Conservation (phyloP, 2,888 invertebrate species). For the Aphidoletes aphidimyza region DNA sequence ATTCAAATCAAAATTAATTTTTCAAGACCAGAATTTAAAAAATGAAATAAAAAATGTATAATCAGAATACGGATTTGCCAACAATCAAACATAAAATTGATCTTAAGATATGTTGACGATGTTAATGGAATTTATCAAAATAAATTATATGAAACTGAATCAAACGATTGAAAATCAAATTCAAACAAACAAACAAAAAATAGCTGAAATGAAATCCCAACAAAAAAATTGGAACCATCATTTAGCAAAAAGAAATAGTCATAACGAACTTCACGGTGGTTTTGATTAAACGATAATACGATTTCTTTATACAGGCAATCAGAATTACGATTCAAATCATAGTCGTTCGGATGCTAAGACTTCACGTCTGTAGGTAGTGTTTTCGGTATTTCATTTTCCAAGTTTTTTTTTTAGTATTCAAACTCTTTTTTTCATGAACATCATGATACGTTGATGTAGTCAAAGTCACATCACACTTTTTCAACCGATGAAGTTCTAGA, state of each 20-base stretch:
- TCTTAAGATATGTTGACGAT: too few relatives aligned
- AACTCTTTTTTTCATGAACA: constrained; percentile 8
- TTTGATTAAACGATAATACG: constrained; percentile 54
- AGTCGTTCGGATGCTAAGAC: constrained; percentile 43
- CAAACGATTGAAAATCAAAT: neutral
- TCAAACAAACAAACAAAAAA: neutral
- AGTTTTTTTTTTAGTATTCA: constrained; percentile 40
- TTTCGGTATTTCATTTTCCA: constrained; percentile 28
- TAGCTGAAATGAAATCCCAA: neutral
- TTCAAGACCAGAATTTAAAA: too few relatives aligned
- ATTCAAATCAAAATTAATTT: too few relatives aligned
- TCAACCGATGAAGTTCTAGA: constrained; percentile 45
- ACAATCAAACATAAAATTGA: too few relatives aligned
- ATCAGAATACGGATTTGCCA: too few relatives aligned
- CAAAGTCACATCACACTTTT: constrained; percentile 50
- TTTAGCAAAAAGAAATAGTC: constrained; percentile 26
- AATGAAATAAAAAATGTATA: neutral
- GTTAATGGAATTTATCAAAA: too few relatives aligned
- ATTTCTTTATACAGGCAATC: constrained; percentile 52
- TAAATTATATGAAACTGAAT: too few relatives aligned
- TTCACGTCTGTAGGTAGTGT: constrained; percentile 5
- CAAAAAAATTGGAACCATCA: neutral
- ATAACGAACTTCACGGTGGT: constrained; percentile 40
- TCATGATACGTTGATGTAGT: constrained; percentile 36
- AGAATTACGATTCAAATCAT: constrained; percentile 32